These are phyloP conservation scores for Campopleginae sp. DNA, from an alignment of 2,888 invertebrate genomes.

Conservation along the genomic window DNA sequence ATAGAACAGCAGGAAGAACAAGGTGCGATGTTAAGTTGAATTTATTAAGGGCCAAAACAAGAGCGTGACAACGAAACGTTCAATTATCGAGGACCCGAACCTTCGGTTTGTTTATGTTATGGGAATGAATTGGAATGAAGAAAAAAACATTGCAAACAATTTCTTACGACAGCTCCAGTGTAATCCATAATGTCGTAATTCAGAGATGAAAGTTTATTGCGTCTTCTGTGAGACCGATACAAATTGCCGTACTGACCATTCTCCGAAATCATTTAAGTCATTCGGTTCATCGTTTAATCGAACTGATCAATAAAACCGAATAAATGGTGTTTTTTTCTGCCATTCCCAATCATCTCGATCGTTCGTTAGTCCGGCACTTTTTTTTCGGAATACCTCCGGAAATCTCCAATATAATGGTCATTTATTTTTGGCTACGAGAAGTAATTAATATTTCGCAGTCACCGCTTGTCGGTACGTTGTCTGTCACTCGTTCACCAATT, in stretches of 20 bases:
- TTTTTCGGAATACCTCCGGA: too few relatives aligned
- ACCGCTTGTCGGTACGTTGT: conserved; percentile 16
- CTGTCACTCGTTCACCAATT: neutral
- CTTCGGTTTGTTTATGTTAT: neutral
- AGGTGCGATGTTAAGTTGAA: conserved; percentile 1
- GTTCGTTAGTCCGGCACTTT: conserved; percentile 13
- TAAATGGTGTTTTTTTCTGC: too few relatives aligned
- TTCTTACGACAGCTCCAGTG: neutral
- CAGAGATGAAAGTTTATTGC: neutral
- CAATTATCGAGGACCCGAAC: neutral
- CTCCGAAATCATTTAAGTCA: neutral
- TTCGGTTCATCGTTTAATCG: neutral
- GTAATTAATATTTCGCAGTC: neutral
- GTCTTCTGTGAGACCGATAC: neutral
- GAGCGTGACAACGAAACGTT: neutral
- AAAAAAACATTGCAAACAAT: neutral
- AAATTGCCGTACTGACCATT: neutral
- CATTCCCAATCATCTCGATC: too few relatives aligned
- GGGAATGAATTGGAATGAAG: neutral
- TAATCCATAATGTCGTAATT: neutral
- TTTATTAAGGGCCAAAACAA: neutral
- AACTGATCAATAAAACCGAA: neutral
- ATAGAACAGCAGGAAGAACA: conserved; percentile 19
- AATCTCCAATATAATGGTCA: too few relatives aligned
- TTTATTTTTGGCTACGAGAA: too few relatives aligned